A percentile compares a stretch with the other conserved stretches of the same genome.
These are phyloP conservation scores for Simalia tracyae DNA, from an alignment of 2,797 vertebrate genomes.

Conservation along the genomic window DNA sequence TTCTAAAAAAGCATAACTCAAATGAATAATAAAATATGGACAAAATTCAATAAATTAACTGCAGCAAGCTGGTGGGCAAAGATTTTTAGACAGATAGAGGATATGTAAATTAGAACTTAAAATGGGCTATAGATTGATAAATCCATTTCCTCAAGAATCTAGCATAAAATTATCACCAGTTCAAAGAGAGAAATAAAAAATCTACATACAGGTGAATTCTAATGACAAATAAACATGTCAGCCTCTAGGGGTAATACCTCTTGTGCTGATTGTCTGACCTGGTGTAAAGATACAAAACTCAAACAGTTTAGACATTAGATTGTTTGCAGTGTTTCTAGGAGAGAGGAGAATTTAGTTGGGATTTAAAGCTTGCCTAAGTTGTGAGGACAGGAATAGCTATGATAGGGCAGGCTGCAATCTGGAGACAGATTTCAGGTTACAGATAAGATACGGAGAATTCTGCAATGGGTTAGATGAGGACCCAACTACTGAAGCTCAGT, in stretches of 20 bases:
- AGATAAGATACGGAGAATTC: neutral
- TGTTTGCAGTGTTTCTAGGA: neutral
- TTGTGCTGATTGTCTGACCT: neutral
- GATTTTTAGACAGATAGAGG: neutral
- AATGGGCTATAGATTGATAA: neutral
- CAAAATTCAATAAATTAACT: conserved; percentile 28
- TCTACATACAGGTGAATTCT: neutral
- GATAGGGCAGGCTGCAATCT: neutral
- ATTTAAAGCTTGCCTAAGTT: neutral
- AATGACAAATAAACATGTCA: neutral
- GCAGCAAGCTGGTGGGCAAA: conserved; percentile 14
- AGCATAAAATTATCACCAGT: neutral
- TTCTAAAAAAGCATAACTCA: conserved; percentile 36
- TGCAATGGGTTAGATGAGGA: too few relatives aligned
- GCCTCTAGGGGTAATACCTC: neutral
- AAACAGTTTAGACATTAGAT: neutral
- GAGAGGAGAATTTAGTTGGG: neutral
- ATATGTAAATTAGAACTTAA: neutral
- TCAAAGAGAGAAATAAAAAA: neutral
- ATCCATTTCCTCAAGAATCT: neutral
- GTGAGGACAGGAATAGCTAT: neutral
- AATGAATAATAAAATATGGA: conserved; percentile 25
- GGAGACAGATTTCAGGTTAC: neutral
- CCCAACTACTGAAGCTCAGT: too few relatives aligned
- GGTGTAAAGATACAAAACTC: neutral